Evolutionary conservation across 2,888 invertebrate genomes (phyloP), one percentile per base, ranked within the genome.

Genomic region (Trachelus iudaicus): DNA sequence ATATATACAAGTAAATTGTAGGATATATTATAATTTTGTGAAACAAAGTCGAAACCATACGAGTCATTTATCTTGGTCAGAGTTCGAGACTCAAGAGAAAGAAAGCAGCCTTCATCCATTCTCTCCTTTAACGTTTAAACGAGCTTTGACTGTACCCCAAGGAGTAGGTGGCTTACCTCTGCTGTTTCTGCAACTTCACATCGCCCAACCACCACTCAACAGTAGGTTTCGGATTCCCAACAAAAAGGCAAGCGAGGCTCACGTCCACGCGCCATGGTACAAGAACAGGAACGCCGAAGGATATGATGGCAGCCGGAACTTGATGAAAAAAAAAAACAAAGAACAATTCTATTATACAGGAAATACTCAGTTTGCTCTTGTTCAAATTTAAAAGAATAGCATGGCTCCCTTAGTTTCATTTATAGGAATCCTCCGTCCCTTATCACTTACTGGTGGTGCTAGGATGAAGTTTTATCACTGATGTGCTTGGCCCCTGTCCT

Each of bases 401-500:
- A 23, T 23, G 56, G 23, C 9, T 56, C 0, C 23, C 56, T 2
- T 23, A 9, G 23, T 2, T 56, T 56, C 1, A 56, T 23, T 56
- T 9, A 4, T 56, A 56, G 23, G 56, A 56, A 23, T 56, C 56
- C 23, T 23, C 23, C 9, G 23, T 56, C 23, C 56, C 71, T 71
- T 31, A 75, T 75, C 69, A 84, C 87, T 88, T 82, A 92, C 92
- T 90, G 33, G 92, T 92, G 30, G 90, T 87, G 82, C 92, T 92
- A 9, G 93, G 92, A 73, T 92, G 91, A 73, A 93, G 89, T 87
- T 93, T 93, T 80, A 93, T 92, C 23, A 93, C 93, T n/a, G 93
- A 92, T 0, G 94, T 94, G 84, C 92, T 93, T 1, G 93, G 92
- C 4, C 95, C 94, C 85, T 94, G 93, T 0, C 95, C 95, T 71